Base-by-base conservation (phyloP, 2,113 vertebrate genomes). In the Cochlearius cochlearius region DNA sequence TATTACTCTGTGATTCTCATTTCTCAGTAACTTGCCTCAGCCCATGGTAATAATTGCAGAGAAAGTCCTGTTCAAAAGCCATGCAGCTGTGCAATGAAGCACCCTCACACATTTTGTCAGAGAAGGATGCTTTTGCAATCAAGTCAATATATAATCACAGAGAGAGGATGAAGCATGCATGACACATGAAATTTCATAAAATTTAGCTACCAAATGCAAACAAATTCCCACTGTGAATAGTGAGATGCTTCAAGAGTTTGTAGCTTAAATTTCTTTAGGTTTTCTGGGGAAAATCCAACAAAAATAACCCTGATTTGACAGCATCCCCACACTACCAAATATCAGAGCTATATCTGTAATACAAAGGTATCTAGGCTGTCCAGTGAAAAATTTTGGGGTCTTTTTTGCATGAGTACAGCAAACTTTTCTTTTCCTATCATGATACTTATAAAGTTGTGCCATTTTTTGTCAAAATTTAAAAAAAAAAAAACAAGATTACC, bases 301-400 rank as follows among this genome's bases (percentile, higher is more conserved):
- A 76, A 88, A 86, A 69, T 10, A 79, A 64, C 4, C 2, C 16
- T 49, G 10, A 77, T 32, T 41, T 93, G 30, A 64, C 23, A 94
- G 34, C 14, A 73, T 69, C 16, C 8, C 4, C n/a, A 30, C 8
- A 34, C 26, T 74, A 66, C 15, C 27, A 76, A 79, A 22, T n/a
- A 50, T 47, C 15, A 95, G 29, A 49, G 3, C 27, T 69, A 14
- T 36, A 34, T 22, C 34, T 73, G 11, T 32, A 66, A 60, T 12
- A 59, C 7, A 82, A 12, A 41, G 12, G 1, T 58, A 6, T 39
- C 36, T 75, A 50, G 15, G 16, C 18, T 13, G 4, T 19, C 8
- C 22, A 60, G 4, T 14, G 21, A 45, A 45, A 45, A 45, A 45
- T 19, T 27, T 1, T 1, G 14, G 5, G 2, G 0, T 3, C 21